Evolutionary conservation across 2,888 invertebrate species (phyloP).

Genomic region (Ellobium chinense): DNA sequence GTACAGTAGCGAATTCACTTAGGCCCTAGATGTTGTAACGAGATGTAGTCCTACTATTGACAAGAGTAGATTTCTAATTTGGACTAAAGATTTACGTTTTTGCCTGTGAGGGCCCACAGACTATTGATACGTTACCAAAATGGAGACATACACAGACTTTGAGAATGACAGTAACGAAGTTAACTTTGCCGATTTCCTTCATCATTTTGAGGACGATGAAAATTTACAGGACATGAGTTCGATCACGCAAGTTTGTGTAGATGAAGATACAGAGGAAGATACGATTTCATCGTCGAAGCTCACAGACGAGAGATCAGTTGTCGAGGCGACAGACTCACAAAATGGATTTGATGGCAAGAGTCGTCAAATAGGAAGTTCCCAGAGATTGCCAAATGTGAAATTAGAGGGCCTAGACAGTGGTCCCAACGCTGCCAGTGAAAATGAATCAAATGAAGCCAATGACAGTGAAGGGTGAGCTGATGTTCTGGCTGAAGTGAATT

Average conservation of each 20-base stretch:
- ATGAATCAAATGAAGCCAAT: too few relatives aligned
- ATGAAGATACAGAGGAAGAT: constrained; percentile 41
- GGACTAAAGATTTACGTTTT: too few relatives aligned
- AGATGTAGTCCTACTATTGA: too few relatives aligned
- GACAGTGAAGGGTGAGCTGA: too few relatives aligned
- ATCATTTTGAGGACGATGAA: constrained; percentile 50
- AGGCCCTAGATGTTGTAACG: too few relatives aligned
- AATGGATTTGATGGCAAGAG: constrained; percentile 1
- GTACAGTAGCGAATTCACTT: too few relatives aligned
- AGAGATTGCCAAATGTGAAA: too few relatives aligned
- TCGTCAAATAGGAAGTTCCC: too few relatives aligned
- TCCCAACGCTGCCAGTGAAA: too few relatives aligned
- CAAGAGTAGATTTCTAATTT: too few relatives aligned
- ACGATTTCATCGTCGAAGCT: background rate
- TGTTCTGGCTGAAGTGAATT: too few relatives aligned
- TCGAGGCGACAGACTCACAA: background rate
- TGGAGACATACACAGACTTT: constrained; percentile 39
- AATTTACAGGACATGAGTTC: constrained; percentile 52
- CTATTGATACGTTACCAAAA: constrained; percentile 1
- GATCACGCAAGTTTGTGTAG: constrained; percentile 57
- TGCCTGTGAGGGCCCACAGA: background rate
- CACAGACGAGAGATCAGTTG: background rate
- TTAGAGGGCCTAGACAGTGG: too few relatives aligned
- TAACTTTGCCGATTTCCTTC: constrained; percentile 43
- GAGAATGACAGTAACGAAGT: constrained; percentile 44